Base-by-base conservation (phyloP, 2,113 vertebrate species). In the Tyto alba region DNA sequence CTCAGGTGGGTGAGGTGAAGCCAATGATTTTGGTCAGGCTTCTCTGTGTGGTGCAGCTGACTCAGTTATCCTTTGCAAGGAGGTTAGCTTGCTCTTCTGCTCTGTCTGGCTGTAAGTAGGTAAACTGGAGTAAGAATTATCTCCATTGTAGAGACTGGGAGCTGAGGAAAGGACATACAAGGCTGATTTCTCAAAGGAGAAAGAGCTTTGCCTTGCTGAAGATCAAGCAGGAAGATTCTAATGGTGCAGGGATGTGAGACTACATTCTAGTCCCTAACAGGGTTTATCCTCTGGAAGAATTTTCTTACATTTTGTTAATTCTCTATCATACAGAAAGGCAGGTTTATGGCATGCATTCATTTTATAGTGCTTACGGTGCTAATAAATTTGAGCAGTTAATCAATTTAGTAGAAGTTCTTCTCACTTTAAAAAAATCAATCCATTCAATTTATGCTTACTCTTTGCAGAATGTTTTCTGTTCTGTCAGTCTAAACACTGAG, bases 401-500 rank as follows among this genome's bases (percentile, higher is more conserved):
- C 90, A 94, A 38, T 88, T 72, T 94, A 68, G 62, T 8, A 47
- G 10, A 41, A 92, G 52, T 38, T 82, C 34, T 88, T 47, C 48
- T 75, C 62, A 32, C 56, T 74, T 36, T 2, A n/a, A 64, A 89
- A 23, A 21, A 19, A 48, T 82, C 88, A n/a, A 91, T 48, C 88
- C 82, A 80, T 87, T 60, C 72, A 76, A 91, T 92, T 97, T 97
- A 78, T 97, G 93, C 96, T 97, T 97, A 90, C 80, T 95, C 90
- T 90, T 95, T 83, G 90, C 90, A 96, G 96, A 98, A 96, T 97
- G 95, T 97, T 98, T 98, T 97, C 83, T 90, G 75, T 97, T 96
- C 92, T 95, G 97, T 98, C 96, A 96, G 95, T 96, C 96, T 96
- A 97, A 98, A 98, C 96, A 97, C 62, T 34, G 91, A 93, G 94